Percentiles rank a stretch among this genome's conserved stretches.
Conservation (phyloP, 2,888 invertebrate species). For the Aelia acuminata region DNA sequence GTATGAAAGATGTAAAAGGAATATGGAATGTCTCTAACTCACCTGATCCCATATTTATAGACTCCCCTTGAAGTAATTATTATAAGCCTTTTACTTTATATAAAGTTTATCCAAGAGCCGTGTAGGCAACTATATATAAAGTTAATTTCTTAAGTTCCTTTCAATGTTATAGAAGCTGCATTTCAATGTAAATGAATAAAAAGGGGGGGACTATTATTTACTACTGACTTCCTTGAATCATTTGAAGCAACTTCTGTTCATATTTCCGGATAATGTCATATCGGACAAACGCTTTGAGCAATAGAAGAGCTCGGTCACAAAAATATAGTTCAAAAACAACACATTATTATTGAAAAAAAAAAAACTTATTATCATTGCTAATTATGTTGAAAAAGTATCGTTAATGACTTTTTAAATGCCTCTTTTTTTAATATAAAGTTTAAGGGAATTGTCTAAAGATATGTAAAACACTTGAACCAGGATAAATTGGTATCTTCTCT, state of each 20-base stretch:
- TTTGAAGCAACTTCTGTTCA: not conserved
- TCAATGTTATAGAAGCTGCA: not conserved
- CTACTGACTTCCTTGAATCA: not conserved
- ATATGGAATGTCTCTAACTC: too few species aligned
- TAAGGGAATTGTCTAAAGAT: too few species aligned
- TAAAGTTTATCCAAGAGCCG: not conserved
- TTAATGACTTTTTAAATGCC: too few species aligned
- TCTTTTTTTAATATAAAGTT: too few species aligned
- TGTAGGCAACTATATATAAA: not conserved
- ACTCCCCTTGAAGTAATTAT: not conserved
- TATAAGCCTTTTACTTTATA: not conserved
- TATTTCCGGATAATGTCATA: not conserved
- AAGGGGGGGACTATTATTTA: not conserved
- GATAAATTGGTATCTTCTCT: too few species aligned
- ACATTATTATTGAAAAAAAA: too few species aligned
- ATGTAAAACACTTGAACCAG: too few species aligned
- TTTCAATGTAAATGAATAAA: not conserved
- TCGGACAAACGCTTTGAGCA: not conserved
- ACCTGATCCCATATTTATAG: slow-evolving; percentile 2
- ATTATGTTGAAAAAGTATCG: too few species aligned
- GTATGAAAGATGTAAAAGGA: too few species aligned
- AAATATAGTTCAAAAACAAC: too few species aligned
- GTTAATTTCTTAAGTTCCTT: not conserved
- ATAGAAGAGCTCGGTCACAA: too few species aligned
- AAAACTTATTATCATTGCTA: too few species aligned